These are phyloP conservation scores for Ptychodera flava DNA, from an alignment of 35 echinoderm and acorn worm genomes.

Conservation along the genomic window DNA sequence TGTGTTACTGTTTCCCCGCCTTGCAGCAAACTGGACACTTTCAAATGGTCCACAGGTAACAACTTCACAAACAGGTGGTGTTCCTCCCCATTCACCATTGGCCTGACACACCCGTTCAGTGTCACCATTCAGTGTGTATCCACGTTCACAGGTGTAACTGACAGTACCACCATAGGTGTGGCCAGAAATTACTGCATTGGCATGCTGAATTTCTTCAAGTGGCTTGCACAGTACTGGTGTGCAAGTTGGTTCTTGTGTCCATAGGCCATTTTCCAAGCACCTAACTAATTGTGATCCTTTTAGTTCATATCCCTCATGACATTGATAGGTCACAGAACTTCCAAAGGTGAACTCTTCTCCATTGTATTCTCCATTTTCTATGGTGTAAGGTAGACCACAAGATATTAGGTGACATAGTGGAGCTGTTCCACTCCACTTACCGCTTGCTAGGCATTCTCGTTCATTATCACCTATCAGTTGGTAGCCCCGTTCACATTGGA, in stretches of 20 bases:
- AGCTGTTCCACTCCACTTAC: slow-evolving; percentile 22
- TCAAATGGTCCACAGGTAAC: neutral
- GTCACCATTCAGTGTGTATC: neutral
- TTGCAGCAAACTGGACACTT: neutral
- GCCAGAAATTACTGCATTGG: neutral
- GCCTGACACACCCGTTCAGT: neutral
- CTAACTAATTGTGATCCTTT: slow-evolving; percentile 1
- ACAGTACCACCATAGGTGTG: slow-evolving; percentile 5
- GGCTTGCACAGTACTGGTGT: neutral
- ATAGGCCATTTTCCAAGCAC: neutral
- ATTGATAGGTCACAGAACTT: slow-evolving; percentile 25
- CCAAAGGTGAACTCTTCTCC: slow-evolving; percentile 17
- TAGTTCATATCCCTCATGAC: slow-evolving; percentile 34
- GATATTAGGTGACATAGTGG: slow-evolving; percentile 31
- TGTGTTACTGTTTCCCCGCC: neutral
- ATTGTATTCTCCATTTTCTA: slow-evolving; percentile 2
- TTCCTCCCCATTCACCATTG: slow-evolving; percentile 8
- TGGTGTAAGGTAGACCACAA: slow-evolving; percentile 17
- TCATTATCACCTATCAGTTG: slow-evolving; percentile 14
- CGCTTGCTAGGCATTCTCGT: slow-evolving; percentile 24
- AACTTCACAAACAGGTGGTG: slow-evolving; percentile 5
- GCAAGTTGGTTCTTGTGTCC: neutral
- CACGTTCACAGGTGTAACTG: neutral
- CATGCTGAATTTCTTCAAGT: neutral
- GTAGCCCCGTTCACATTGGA: neutral